These are phyloP conservation scores for Aphidius ervi DNA, from an alignment of 1,140 invertebrate genomes.

Conservation along the genomic window DNA sequence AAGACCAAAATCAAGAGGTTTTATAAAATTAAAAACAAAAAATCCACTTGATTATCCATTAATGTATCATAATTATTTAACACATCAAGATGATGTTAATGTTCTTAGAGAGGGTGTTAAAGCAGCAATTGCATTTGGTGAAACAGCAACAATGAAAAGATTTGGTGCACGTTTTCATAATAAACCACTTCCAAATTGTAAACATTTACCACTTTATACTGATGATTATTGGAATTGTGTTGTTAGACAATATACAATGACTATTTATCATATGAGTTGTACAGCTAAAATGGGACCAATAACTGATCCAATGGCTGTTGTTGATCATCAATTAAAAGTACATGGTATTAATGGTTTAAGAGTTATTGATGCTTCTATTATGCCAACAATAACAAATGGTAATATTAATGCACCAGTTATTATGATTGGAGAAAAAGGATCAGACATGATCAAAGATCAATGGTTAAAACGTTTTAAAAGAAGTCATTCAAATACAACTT, in stretches of 20 bases:
- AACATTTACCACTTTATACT: constrained; percentile 67
- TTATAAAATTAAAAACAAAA: constrained; percentile 67
- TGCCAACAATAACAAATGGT: constrained; percentile 76
- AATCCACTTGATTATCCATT: constrained; percentile 83
- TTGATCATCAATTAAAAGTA: constrained; percentile 74
- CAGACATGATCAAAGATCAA: constrained; percentile 72
- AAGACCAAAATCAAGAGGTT: constrained; percentile 78
- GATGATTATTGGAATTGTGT: constrained; percentile 83
- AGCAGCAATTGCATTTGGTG: constrained; percentile 73
- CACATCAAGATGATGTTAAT: constrained; percentile 73
- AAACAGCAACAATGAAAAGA: constrained; percentile 66
- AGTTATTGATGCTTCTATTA: constrained; percentile 77
- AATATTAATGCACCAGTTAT: constrained; percentile 84
- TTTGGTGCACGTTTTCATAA: constrained; percentile 72
- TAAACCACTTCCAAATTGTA: constrained; percentile 73
- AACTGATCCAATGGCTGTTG: constrained; percentile 73
- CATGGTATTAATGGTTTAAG: constrained; percentile 71
- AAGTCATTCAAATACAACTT: constrained; percentile 13
- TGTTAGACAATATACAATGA: constrained; percentile 77
- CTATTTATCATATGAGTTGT: constrained; percentile 82
- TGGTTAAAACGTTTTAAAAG: constrained; percentile 32
- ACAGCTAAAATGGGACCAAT: constrained; percentile 81
- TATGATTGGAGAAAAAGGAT: constrained; percentile 91
- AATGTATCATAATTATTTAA: constrained; percentile 85
- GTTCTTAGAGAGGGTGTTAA: constrained; percentile 81